These are phyloP conservation scores for Chondrilla cf. caribensis DNA, from an alignment of 37 sponge, comb jelly and placozoan genomes.

Conservation along the genomic window DNA sequence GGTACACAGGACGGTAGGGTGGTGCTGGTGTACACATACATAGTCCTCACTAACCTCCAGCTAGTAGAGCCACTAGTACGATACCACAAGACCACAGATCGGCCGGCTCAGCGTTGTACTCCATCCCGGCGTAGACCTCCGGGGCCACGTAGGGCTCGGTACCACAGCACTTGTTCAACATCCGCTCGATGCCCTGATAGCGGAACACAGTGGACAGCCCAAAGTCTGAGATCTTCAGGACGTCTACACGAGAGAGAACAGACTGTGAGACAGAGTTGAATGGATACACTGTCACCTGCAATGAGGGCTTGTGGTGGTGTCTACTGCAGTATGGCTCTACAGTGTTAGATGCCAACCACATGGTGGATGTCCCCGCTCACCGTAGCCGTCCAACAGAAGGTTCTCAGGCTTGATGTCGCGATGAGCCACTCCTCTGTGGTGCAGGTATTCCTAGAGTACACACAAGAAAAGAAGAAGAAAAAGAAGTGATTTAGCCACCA, in stretches of 20 bases:
- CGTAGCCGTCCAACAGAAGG: constrained; percentile 86
- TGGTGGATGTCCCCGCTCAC: constrained; percentile 37
- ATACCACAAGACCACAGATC: constrained; percentile 99
- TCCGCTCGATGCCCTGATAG: constrained; percentile 19
- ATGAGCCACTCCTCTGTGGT: constrained; percentile 88
- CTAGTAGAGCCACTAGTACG: constrained; percentile 81
- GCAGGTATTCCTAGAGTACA: constrained; percentile 75
- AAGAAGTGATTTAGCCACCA: neutral
- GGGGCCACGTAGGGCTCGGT: constrained; percentile 97
- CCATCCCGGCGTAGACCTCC: constrained; percentile 82
- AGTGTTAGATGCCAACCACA: no score
- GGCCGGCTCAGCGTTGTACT: constrained; percentile 89
- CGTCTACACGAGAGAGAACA: constrained; percentile 41
- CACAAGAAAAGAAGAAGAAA: neutral
- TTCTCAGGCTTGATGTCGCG: constrained; percentile 99
- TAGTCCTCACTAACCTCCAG: constrained; percentile 66
- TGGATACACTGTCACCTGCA: no score
- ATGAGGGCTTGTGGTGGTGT: no score
- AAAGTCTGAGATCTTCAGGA: constrained; percentile 96
- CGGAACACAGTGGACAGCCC: constrained; percentile 86
- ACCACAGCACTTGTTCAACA: constrained; percentile 80
- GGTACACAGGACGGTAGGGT: no score
- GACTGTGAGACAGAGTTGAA: neutral
- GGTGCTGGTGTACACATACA: no score
- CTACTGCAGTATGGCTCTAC: no score